These are phyloP conservation scores for Pterocles orientalis DNA, from an alignment of 2,113 vertebrate species.

Conservation along the genomic window DNA sequence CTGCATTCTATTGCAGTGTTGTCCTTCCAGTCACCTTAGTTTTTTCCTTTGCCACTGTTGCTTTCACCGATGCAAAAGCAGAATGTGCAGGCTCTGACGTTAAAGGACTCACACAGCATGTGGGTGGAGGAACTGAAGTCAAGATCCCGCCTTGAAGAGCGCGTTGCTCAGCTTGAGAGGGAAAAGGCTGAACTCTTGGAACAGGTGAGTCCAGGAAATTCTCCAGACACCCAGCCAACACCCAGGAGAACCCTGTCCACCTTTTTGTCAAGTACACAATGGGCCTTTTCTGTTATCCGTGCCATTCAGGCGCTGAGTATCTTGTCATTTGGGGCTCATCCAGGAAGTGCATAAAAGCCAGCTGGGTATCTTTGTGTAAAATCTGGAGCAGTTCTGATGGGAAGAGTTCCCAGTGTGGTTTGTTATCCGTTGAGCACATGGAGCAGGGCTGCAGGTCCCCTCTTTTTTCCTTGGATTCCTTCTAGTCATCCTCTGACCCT, in stretches of 20 bases:
- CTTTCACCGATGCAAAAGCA: constrained; percentile 81
- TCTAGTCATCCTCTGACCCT: neutral
- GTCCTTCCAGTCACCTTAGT: neutral
- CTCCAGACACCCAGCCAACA: neutral
- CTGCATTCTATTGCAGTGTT: neutral
- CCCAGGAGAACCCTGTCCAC: neutral
- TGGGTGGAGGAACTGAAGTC: constrained; percentile 88
- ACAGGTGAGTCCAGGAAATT: constrained; percentile 8
- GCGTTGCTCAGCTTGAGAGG: constrained; percentile 73
- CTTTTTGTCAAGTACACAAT: rapidly evolving
- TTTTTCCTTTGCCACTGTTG: neutral
- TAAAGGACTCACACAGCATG: constrained; percentile 79
- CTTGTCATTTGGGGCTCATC: neutral
- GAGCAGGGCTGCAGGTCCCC: neutral
- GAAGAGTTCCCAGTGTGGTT: neutral
- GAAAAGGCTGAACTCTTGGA: constrained; percentile 52
- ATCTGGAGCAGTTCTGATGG: neutral
- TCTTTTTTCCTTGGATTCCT: neutral
- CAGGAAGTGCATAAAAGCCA: neutral
- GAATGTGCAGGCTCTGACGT: constrained; percentile 74
- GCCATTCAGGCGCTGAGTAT: neutral
- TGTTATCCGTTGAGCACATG: neutral
- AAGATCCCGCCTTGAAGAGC: constrained; percentile 79
- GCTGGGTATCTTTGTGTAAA: neutral
- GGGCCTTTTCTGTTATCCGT: neutral